These are phyloP conservation scores for Bombus impatiens DNA, from an alignment of 1,140 invertebrate species.

Conservation along the genomic window DNA sequence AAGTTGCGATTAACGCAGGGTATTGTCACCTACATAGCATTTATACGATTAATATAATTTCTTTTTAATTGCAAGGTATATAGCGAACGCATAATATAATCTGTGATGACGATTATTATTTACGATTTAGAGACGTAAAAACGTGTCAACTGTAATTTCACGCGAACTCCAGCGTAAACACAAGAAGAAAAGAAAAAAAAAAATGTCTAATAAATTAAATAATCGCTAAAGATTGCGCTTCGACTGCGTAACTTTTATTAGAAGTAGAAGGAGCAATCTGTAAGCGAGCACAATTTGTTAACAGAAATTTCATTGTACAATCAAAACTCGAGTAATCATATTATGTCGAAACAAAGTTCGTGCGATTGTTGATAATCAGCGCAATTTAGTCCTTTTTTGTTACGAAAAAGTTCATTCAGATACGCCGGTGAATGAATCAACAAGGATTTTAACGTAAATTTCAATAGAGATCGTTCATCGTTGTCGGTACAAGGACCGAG, in stretches of 20 bases:
- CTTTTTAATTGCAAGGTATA: not conserved
- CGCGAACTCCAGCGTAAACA: not conserved
- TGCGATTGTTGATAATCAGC: not conserved
- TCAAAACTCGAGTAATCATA: not conserved
- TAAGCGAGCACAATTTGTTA: constrained; percentile 17
- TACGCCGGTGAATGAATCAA: not conserved
- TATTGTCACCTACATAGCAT: not conserved
- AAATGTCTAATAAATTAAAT: not conserved
- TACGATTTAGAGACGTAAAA: not conserved
- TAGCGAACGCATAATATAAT: not conserved
- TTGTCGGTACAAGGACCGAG: not conserved
- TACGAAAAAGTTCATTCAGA: not conserved
- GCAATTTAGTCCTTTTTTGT: not conserved
- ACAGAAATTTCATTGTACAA: constrained; percentile 19
- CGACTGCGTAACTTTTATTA: not conserved
- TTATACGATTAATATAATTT: not conserved
- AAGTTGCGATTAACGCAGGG: not conserved
- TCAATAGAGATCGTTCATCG: too few relatives aligned
- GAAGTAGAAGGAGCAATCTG: not conserved
- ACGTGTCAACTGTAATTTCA: constrained; percentile 30
- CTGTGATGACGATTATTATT: constrained; percentile 23
- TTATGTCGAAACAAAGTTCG: not conserved
- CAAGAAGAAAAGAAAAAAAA: not conserved
- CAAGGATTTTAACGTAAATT: not conserved
- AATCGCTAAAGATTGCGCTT: constrained; percentile 9